These are phyloP conservation scores for Diuraphis noxia DNA, from an alignment of 1,140 invertebrate genomes.

Conservation along the genomic window DNA sequence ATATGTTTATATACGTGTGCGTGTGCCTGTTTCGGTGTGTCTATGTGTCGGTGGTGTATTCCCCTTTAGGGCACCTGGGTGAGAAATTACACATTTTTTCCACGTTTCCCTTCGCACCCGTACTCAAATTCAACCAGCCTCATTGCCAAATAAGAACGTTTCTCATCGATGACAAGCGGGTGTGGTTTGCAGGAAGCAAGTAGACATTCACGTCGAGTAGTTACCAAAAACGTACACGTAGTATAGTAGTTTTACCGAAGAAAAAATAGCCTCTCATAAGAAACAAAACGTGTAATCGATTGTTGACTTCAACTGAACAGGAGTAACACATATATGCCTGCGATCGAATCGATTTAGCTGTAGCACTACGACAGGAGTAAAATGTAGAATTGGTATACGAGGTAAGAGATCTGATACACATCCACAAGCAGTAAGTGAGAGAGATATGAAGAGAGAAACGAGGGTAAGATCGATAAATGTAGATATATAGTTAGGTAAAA, in stretches of 20 bases:
- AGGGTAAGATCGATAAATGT: background rate
- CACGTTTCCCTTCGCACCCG: background rate
- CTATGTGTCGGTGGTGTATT: background rate
- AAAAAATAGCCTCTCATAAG: background rate
- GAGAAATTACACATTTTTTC: slow-evolving; percentile 40
- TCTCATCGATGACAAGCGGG: background rate
- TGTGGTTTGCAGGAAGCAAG: background rate
- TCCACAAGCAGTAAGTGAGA: too few species aligned
- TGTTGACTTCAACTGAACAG: background rate
- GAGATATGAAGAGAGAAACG: background rate
- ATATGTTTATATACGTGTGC: background rate
- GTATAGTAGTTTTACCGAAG: background rate
- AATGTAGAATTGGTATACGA: background rate
- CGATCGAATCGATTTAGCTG: background rate
- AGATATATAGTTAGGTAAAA: background rate
- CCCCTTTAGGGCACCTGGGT: background rate
- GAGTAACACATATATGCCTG: background rate
- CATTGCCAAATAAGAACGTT: background rate
- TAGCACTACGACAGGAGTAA: background rate
- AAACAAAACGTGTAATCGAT: slow-evolving; percentile 23
- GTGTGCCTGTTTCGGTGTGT: too few species aligned
- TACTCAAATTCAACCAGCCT: background rate
- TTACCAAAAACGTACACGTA: slow-evolving; percentile 28
- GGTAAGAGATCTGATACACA: background rate
- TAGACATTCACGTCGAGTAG: background rate